These are phyloP conservation scores for Bambusicola thoracicus DNA, from an alignment of 2,113 vertebrate genomes.

Conservation along the genomic window DNA sequence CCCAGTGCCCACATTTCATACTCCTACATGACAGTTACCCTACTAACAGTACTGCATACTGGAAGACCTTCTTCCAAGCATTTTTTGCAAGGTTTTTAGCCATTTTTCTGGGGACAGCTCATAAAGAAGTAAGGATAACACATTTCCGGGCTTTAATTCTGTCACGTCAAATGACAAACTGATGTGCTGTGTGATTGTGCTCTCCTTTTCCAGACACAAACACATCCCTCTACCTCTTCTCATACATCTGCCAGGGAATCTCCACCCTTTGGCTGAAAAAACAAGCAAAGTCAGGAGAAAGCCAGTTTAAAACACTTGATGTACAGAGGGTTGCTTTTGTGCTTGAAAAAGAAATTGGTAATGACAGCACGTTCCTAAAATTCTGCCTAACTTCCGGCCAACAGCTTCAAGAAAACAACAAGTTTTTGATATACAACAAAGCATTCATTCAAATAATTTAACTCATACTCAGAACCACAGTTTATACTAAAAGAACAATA, in stretches of 20 bases:
- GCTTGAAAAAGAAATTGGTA: neutral
- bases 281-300: neutral
- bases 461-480: neutral
- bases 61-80: neutral
- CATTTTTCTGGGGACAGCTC: neutral
- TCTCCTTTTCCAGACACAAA: neutral
- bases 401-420: neutral
- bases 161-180: neutral
- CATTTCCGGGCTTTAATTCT: neutral
- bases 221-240: too few relatives aligned
- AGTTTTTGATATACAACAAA: neutral
- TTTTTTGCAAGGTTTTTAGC: neutral
- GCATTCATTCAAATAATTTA: neutral
- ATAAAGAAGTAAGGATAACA: neutral
- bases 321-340: neutral
- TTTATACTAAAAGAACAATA: neutral
- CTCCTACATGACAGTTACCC: fast-evolving
- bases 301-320: neutral
- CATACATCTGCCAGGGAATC: neutral
- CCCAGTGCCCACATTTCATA: neutral
- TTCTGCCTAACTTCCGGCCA: neutral
- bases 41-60: neutral
- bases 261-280: neutral
- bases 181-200: neutral
- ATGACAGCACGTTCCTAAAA: neutral